Conservation (phyloP, 2,888 invertebrate genomes). For the Tinea trinotella region DNA sequence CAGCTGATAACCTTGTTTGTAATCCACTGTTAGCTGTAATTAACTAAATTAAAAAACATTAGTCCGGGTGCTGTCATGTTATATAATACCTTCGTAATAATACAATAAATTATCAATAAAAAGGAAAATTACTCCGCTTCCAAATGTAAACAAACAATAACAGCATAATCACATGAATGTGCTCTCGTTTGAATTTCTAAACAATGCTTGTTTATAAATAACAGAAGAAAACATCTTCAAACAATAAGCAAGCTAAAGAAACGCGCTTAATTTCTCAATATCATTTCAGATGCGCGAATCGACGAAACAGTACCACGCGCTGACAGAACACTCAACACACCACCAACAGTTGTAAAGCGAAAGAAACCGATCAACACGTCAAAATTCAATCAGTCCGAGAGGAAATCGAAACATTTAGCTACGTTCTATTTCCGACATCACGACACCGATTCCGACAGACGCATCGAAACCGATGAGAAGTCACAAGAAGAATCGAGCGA, state of each 20-base stretch:
- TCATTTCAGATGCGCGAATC: conserved; percentile 36
- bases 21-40: too few relatives aligned
- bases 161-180: background rate
- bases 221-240: conserved; percentile 24
- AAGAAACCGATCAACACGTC: conserved; percentile 72
- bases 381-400: conserved; percentile 79
- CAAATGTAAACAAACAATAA: conserved; percentile 3
- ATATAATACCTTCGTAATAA: too few relatives aligned
- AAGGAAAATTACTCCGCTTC: background rate
- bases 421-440: conserved; percentile 89
- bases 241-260: conserved; percentile 28
- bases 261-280: conserved; percentile 25
- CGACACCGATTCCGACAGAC: conserved; percentile 88
- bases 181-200: conserved; percentile 36
- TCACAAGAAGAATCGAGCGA: conserved; percentile 63
- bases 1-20: too few relatives aligned
- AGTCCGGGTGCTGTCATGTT: too few relatives aligned
- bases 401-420: conserved; percentile 86
- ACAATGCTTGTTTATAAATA: conserved; percentile 36
- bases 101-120: background rate
- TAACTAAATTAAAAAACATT: too few relatives aligned
- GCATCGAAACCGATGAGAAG: conserved; percentile 64
- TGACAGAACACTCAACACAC: conserved; percentile 44
- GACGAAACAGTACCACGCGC: conserved; percentile 29
- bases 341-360: conserved; percentile 62